phyloP scores from a whole-genome alignment of 1,140 invertebrate genomes.

The Arctopsyche grandis region DNA sequence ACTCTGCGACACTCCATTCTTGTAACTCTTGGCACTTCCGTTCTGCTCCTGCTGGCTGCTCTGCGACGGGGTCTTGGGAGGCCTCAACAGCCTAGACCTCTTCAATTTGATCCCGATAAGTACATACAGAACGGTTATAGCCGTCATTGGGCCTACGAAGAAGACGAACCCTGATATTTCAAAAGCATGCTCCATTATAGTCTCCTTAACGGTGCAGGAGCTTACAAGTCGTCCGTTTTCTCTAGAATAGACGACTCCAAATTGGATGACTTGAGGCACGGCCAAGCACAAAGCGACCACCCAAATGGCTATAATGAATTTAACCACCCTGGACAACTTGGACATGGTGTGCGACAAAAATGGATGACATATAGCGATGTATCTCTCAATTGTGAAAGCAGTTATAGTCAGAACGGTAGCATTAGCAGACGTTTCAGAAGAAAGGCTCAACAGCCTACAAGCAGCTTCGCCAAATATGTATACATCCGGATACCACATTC shows the following conservation, averaged over 20 bases:
- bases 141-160: constrained; percentile 81
- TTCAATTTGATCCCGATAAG: constrained; percentile 75
- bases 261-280: constrained; percentile 82
- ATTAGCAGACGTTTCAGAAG: constrained; percentile 87
- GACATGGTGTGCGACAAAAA: constrained; percentile 89
- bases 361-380: constrained; percentile 94
- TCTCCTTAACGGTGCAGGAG: constrained; percentile 68
- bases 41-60: constrained; percentile 58
- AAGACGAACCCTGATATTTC: constrained; percentile 79
- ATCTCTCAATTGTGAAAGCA: constrained; percentile 94
- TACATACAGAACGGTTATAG: constrained; percentile 78
- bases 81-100: constrained; percentile 63
- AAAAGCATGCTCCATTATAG: constrained; percentile 72
- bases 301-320: constrained; percentile 78
- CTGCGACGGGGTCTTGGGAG: constrained; percentile 59
- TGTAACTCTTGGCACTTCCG: constrained; percentile 61
- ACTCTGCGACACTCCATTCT: constrained; percentile 68
- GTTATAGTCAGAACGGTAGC: constrained; percentile 94
- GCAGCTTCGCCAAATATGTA: constrained; percentile 81
- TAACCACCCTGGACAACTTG: constrained; percentile 76
- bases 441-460: constrained; percentile 78
- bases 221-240: constrained; percentile 65
- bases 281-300: constrained; percentile 77
- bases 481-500: constrained; percentile 80
- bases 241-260: constrained; percentile 69